phyloP scores from a whole-genome alignment of 1,140 invertebrate genomes.

The Cryptotermes secundus region DNA sequence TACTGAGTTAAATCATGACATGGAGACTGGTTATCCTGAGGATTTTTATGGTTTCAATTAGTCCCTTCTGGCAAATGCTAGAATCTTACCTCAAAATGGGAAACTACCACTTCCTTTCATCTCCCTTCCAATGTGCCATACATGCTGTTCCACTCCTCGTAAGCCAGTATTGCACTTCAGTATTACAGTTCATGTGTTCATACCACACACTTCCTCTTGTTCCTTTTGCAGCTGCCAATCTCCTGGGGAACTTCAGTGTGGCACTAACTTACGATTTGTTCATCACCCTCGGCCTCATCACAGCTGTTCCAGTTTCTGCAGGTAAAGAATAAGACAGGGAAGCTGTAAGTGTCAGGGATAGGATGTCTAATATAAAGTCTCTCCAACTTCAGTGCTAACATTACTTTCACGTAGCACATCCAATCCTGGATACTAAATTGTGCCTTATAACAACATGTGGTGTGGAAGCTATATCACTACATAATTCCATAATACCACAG shows the following conservation, averaged over 20 bases:
- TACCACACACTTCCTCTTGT: neutral
- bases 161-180: too few species aligned
- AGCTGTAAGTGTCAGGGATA: constrained; percentile 15
- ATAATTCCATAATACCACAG: too few species aligned
- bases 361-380: too few species aligned
- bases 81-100: neutral
- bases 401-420: neutral
- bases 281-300: constrained; percentile 86
- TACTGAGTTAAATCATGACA: too few species aligned
- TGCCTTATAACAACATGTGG: too few species aligned
- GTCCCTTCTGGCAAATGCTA: neutral
- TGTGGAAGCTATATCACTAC: too few species aligned
- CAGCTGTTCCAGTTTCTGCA: constrained; percentile 88
- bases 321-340: constrained; percentile 56
- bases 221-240: constrained; percentile 76
- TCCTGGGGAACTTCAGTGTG: constrained; percentile 88
- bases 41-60: neutral
- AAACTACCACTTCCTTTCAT: neutral
- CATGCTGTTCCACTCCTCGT: too few species aligned
- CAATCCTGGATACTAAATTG: too few species aligned
- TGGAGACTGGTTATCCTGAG: neutral
- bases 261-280: constrained; percentile 90
- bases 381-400: too few species aligned
- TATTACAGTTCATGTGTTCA: too few species aligned
- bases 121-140: neutral